These are phyloP conservation scores for Heterotis niloticus DNA, from an alignment of 2,113 vertebrate species.

Conservation along the genomic window DNA sequence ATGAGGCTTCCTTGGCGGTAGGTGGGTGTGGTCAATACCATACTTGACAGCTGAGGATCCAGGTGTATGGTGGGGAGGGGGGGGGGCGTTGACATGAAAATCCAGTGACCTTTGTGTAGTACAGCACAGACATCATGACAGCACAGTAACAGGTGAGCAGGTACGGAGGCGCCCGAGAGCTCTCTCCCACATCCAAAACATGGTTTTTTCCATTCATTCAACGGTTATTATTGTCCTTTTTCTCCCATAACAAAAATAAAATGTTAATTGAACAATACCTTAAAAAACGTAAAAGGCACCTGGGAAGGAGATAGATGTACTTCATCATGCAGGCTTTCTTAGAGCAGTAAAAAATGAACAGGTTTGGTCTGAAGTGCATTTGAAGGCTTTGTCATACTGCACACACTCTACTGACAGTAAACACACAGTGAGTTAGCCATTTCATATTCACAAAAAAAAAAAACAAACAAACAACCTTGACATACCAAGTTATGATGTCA, in stretches of 20 bases:
- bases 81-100: not conserved
- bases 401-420: not conserved
- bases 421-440: not conserved
- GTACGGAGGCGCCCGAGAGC: not conserved
- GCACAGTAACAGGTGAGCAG: conserved; percentile 18
- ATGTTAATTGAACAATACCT: conserved; percentile 12
- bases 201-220: not conserved
- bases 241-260: conserved; percentile 25
- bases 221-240: not conserved
- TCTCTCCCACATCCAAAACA: not conserved
- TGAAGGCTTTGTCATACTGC: not conserved
- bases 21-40: not conserved
- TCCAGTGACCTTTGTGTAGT: not conserved
- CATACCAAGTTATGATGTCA: not conserved
- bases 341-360: not conserved
- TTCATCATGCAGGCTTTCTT: conserved; percentile 1
- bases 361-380: conserved; percentile 18
- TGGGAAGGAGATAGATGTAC: conserved; percentile 13
- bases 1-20: conserved; percentile 14
- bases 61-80: not conserved
- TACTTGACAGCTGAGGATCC: not conserved
- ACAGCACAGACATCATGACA: not conserved
- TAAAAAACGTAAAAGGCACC: conserved; percentile 19
- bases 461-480: not conserved
- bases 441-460: not conserved